phyloP scores from a whole-genome alignment of 2,797 vertebrate species.

The Enteromius afrohamiltoni region DNA sequence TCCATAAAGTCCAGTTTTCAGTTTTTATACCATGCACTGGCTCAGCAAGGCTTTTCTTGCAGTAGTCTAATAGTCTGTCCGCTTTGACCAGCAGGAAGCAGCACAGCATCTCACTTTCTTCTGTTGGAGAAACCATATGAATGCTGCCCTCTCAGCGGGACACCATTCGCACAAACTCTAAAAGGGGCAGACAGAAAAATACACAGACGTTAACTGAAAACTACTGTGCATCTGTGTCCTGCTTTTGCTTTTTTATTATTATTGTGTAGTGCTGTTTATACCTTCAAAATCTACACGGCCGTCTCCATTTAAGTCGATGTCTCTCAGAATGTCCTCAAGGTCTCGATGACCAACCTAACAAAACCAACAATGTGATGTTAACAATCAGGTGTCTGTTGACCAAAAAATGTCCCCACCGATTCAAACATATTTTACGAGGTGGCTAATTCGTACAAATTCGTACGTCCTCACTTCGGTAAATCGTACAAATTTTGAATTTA shows the following conservation, averaged over 20 bases:
- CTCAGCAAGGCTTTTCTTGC: constrained; percentile 44
- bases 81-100: constrained; percentile 48
- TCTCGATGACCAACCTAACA: constrained; percentile 88
- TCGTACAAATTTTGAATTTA: too few species aligned
- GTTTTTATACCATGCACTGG: constrained; percentile 40
- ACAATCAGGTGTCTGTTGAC: neutral
- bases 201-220: constrained; percentile 14
- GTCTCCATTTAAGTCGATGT: constrained; percentile 96
- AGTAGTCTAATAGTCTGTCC: constrained; percentile 34
- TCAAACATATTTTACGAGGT: too few species aligned
- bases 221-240: neutral
- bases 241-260: neutral
- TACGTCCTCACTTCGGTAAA: too few species aligned
- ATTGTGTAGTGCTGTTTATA: constrained; percentile 65
- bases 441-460: too few species aligned
- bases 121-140: constrained; percentile 17
- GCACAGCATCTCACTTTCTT: constrained; percentile 33
- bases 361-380: neutral
- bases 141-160: constrained; percentile 81
- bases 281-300: constrained; percentile 98
- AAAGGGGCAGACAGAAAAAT: constrained; percentile 44
- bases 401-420: neutral
- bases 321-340: constrained; percentile 94
- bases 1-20: constrained; percentile 35
- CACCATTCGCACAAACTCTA: constrained; percentile 98